Conservation (phyloP, 2,888 invertebrate species). For the Neocrepidodera transversa region DNA sequence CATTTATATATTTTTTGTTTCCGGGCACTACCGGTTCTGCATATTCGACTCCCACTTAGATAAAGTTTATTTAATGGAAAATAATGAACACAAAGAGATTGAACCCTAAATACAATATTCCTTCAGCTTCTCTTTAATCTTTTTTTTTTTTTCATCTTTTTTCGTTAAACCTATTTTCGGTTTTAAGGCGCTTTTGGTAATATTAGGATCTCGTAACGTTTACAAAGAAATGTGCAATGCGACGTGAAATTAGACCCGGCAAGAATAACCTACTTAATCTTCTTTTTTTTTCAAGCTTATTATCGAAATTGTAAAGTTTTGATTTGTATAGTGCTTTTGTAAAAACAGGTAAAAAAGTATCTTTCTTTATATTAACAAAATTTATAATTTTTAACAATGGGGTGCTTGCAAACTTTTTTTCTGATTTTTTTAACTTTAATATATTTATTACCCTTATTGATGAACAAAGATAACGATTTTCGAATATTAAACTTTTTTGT, state of each 20-base stretch:
- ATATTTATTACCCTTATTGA: no score
- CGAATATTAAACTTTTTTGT: no score
- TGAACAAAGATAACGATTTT: no score
- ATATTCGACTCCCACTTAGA: not conserved
- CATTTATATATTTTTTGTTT: no score
- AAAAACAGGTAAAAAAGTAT: no score
- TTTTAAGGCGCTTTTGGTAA: constrained; percentile 39
- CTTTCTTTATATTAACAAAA: no score
- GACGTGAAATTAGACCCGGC: constrained; percentile 53
- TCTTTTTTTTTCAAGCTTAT: constrained; percentile 40
- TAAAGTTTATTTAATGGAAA: constrained; percentile 5
- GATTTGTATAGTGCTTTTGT: no score
- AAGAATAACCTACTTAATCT: constrained; percentile 53
- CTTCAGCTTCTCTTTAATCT: constrained; percentile 8
- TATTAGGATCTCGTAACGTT: constrained; percentile 11
- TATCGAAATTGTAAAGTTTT: constrained; percentile 17
- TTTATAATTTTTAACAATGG: no score
- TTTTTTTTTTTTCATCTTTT: constrained; percentile 26
- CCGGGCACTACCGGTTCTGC: no score
- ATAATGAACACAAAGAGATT: constrained; percentile 20
- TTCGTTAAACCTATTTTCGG: constrained; percentile 20
- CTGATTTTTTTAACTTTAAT: no score
- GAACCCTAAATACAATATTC: constrained; percentile 22
- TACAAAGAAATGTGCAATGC: constrained; percentile 47
- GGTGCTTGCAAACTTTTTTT: no score